Evolutionary conservation across 2,888 invertebrate genomes (phyloP).

Genomic region (Harpagoxenus sublaevis): DNA sequence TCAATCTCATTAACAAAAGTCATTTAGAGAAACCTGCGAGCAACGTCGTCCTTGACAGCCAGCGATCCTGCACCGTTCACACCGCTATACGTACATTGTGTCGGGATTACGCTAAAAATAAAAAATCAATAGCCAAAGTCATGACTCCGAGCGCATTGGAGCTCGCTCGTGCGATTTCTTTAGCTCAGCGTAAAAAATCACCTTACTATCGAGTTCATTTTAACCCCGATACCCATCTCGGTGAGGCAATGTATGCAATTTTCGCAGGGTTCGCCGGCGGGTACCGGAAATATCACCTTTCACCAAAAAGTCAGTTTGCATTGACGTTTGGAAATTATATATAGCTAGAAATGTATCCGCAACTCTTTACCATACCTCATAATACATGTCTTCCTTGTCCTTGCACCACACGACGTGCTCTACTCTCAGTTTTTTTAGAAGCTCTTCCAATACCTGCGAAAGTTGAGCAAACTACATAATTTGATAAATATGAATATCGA

Average conservation of each 20-base stretch:
- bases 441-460: slow-evolving; percentile 90
- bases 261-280: slow-evolving; percentile 91
- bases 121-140: not conserved
- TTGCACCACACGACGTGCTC: slow-evolving; percentile 91
- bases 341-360: not conserved
- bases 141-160: not conserved
- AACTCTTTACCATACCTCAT: slow-evolving; percentile 87
- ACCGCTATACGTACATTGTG: slow-evolving; percentile 83
- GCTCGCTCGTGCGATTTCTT: not conserved
- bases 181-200: slow-evolving; percentile 81
- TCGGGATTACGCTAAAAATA: slow-evolving; percentile 81
- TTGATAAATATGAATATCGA: not conserved
- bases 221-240: slow-evolving; percentile 90
- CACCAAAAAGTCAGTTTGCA: not conserved
- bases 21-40: slow-evolving; percentile 61
- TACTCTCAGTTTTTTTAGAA: slow-evolving; percentile 89
- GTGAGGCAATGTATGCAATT: slow-evolving; percentile 92
- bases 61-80: slow-evolving; percentile 67
- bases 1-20: not conserved
- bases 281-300: slow-evolving; percentile 89
- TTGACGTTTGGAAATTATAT: not conserved
- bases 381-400: slow-evolving; percentile 90
- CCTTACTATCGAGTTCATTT: slow-evolving; percentile 91
- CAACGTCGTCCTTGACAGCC: slow-evolving; percentile 72
- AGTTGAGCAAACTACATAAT: not conserved